Evolutionary conservation across 2,888 invertebrate genomes (phyloP), one percentile per base, ranked within the genome.

Genomic region (Drosophila demipolita): DNA sequence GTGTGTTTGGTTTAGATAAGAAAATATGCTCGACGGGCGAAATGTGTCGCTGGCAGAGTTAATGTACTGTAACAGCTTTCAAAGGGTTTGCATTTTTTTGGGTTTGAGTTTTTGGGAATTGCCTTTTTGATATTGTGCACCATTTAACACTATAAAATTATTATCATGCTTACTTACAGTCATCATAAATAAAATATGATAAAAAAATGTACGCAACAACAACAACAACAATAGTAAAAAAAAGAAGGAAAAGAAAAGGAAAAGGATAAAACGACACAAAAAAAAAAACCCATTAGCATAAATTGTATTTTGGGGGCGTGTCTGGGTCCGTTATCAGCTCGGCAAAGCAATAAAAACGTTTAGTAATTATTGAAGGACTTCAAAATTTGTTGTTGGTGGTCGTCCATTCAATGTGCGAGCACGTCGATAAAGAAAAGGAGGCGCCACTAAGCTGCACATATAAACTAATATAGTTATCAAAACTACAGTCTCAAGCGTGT

Each of bases 71-170:
- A 81, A 89, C 82, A 75, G 73, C 76, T 85, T 62, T 69, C 20
- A 77, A 86, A 86, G 80, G 87, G 87, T 77, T 83, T 67, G 61
- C 59, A 23, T 7, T 23, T 35, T 26, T 69, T 57, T 53, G 58
- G 50, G 40, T 53, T 60, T 57, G 49, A 3, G 20, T 53, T 36
- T 23, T 23, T 23, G 6, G 59, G 42, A 20, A 42, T 42, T 11
- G 42, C 42, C 23, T 65, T 60, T 67, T 50, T 61, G 74, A 63
- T 75, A 80, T 76, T 74, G 78, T 80, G 82, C 66, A 60, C 70
- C 87, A 87, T 89, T 87, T 89, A 87, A 87, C 89, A 82, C 87
- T 89, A 89, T 87, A 87, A 86, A 89, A 84, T 87, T 89, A 87
- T 87, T 87, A 89, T 85, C 87, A 65, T 78, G 77, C 77, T 76